Percentiles rank a stretch among this genome's conserved stretches.
Evolutionary conservation across 2,888 invertebrate genomes (phyloP).

Genomic region (Podotricha telesiphe): DNA sequence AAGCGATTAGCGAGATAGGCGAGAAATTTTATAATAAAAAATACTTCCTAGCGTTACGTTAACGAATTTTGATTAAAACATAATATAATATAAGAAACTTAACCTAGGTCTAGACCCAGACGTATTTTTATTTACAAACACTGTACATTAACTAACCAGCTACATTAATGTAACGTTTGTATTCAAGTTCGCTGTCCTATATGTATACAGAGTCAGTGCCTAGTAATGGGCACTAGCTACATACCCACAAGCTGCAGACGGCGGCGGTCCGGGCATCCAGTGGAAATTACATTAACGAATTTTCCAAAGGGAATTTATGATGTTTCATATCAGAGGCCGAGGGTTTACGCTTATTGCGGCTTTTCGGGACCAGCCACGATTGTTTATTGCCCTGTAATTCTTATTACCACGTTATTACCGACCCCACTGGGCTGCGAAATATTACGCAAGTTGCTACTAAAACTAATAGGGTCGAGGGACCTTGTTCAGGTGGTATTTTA

Average conservation of each 20-base stretch:
- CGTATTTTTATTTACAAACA: too few species aligned
- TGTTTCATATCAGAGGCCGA: slow-evolving; percentile 24
- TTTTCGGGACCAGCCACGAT: slow-evolving; percentile 16
- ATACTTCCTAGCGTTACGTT: too few species aligned
- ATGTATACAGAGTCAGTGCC: too few species aligned
- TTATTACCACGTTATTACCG: slow-evolving; percentile 21
- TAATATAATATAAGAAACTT: too few species aligned
- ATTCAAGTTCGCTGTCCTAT: neutral
- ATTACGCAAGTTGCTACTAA: slow-evolving; percentile 8
- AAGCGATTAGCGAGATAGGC: too few species aligned
- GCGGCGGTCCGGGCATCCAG: neutral
- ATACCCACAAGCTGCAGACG: neutral
- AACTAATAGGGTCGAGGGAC: neutral
- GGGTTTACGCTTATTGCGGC: slow-evolving; percentile 21
- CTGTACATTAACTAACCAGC: too few species aligned
- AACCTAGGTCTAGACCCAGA: too few species aligned
- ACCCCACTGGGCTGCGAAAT: neutral
- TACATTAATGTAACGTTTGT: too few species aligned
- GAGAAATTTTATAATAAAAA: too few species aligned
- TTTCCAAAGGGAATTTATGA: slow-evolving; percentile 26
- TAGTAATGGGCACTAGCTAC: neutral
- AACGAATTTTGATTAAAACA: too few species aligned
- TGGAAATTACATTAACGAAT: slow-evolving; percentile 19
- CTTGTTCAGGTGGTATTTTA: neutral
- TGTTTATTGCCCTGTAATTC: slow-evolving; percentile 20